Percentiles rank a stretch among this genome's conserved stretches.
Evolutionary conservation across 2,888 invertebrate genomes (phyloP).

Genomic region (Tachystola acroxantha): DNA sequence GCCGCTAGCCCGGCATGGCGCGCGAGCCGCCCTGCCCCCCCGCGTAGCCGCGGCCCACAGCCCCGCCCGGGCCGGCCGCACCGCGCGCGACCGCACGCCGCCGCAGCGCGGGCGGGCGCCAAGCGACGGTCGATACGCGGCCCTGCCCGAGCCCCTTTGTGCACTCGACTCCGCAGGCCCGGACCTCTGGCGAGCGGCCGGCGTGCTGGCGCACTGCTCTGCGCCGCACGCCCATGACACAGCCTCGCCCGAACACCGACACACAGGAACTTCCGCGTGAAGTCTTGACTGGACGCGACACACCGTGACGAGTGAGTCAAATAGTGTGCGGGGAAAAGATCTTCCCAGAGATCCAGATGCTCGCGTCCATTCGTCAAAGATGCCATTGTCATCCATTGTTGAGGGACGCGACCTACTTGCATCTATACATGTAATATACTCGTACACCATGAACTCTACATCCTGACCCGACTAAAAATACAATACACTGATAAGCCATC

Average conservation of each 20-base stretch:
- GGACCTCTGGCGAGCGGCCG: too few species aligned
- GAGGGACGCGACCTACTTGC: too few species aligned
- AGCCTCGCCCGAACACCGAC: constrained; percentile 10
- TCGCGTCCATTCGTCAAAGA: too few species aligned
- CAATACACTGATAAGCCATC: too few species aligned
- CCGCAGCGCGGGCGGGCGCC: constrained; percentile 6
- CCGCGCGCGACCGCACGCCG: constrained; percentile 11
- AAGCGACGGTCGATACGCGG: constrained; percentile 11
- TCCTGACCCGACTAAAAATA: too few species aligned
- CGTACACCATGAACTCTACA: too few species aligned
- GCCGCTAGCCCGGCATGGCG: constrained; percentile 53
- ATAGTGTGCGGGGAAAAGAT: not conserved
- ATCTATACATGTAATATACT: too few species aligned
- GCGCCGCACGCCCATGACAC: constrained; percentile 8
- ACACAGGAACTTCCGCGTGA: constrained; percentile 1
- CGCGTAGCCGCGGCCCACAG: constrained; percentile 34
- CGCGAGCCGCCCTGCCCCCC: constrained; percentile 36
- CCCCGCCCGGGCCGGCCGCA: constrained; percentile 19
- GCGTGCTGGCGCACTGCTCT: too few species aligned
- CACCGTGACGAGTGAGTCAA: constrained; percentile 11
- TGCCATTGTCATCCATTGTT: too few species aligned
- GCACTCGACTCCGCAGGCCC: constrained; percentile 1
- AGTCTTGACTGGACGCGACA: constrained; percentile 5
- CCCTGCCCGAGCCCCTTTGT: constrained; percentile 6
- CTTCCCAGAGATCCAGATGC: not conserved